These are phyloP conservation scores for Orthosia incerta DNA, from an alignment of 2,888 invertebrate genomes.

Conservation along the genomic window DNA sequence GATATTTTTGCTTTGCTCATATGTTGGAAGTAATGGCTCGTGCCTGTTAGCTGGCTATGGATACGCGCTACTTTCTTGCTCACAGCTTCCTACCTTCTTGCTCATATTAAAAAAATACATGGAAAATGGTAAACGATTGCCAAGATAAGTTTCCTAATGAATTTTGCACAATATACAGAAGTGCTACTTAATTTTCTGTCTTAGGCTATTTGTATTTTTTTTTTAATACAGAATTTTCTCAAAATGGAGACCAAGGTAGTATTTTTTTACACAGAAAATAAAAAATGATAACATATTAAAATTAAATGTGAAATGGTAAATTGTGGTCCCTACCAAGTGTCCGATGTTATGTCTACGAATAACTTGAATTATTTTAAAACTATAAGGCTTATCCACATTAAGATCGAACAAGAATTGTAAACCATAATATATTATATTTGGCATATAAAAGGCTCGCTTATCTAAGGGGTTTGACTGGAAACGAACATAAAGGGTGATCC, in stretches of 20 bases:
- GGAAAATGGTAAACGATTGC: neutral
- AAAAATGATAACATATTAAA: no score
- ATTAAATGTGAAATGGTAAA: neutral
- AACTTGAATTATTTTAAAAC: constrained; percentile 7
- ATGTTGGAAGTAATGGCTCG: constrained; percentile 91
- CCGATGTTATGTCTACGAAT: neutral
- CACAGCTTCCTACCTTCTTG: neutral
- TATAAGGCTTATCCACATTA: constrained; percentile 76
- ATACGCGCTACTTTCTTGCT: constrained; percentile 63
- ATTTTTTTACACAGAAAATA: neutral
- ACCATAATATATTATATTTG: constrained; percentile 91
- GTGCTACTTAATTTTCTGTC: neutral
- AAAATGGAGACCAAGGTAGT: neutral
- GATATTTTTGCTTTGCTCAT: constrained; percentile 91
- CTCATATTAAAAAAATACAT: neutral
- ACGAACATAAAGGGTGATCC: constrained; percentile 91
- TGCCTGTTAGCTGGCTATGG: constrained; percentile 75
- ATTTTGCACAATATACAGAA: neutral
- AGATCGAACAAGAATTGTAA: constrained; percentile 84
- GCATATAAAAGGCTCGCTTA: constrained; percentile 91
- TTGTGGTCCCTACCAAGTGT: neutral
- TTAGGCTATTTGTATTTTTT: neutral
- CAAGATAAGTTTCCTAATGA: no score
- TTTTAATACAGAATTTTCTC: neutral
- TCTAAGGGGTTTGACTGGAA: constrained; percentile 91